Conservation (phyloP, 2,797 vertebrate genomes). For the Columba guinea region DNA sequence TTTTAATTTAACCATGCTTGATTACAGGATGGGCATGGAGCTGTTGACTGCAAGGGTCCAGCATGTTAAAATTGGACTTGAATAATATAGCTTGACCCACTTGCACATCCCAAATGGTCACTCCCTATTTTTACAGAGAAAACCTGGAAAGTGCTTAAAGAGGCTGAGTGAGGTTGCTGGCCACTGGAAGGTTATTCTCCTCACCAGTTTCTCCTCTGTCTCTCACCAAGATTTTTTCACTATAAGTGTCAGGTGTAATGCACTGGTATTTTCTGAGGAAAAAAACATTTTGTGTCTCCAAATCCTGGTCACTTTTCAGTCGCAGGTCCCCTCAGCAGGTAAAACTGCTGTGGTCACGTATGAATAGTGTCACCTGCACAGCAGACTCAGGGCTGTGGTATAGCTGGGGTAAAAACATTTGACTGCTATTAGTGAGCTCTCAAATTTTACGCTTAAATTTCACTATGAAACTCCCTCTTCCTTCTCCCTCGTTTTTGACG, state of each 20-base stretch:
- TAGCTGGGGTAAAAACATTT: neutral
- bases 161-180: neutral
- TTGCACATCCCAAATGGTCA: neutral
- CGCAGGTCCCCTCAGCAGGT: neutral
- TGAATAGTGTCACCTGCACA: neutral
- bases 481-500: neutral
- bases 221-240: neutral
- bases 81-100: neutral
- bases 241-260: neutral
- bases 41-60: neutral
- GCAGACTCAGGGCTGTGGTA: accelerated
- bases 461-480: neutral
- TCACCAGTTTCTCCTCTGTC: neutral
- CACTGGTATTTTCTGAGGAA: neutral
- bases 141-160: neutral
- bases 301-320: neutral
- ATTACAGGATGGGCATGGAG: neutral
- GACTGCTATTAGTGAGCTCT: neutral
- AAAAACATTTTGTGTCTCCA: neutral
- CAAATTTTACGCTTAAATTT: neutral
- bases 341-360: accelerated
- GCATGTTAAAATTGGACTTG: neutral
- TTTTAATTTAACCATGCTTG: slow-evolving; percentile 14
- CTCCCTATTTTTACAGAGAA: neutral
- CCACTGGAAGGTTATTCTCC: neutral